Evolutionary conservation across 1,140 invertebrate genomes (phyloP).

Genomic region (Cyclina sinensis): DNA sequence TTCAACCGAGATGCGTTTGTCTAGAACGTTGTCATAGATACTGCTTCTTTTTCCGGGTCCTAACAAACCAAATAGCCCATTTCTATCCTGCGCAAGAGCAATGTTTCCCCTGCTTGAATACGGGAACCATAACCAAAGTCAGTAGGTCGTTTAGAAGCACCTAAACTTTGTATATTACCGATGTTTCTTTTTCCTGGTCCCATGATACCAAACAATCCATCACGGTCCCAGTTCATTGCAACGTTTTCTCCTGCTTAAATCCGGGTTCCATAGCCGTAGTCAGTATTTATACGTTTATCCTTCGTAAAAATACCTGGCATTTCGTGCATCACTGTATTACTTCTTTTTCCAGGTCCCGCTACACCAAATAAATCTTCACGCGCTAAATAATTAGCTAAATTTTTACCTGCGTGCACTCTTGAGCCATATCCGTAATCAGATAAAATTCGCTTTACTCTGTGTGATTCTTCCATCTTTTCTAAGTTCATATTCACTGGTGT

Average conservation of each 20-base stretch:
- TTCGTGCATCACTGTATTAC: neutral
- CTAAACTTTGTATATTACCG: too few species aligned
- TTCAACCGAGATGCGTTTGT: too few species aligned
- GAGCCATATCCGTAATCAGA: slow-evolving; percentile 15
- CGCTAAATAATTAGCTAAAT: neutral
- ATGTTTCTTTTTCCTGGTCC: slow-evolving; percentile 5
- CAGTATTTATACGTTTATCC: neutral
- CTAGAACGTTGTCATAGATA: too few species aligned
- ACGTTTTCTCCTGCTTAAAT: neutral
- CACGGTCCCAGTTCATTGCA: neutral
- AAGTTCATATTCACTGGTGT: neutral
- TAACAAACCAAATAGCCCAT: too few species aligned
- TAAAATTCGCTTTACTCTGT: neutral
- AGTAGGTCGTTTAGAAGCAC: too few species aligned
- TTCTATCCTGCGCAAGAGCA: too few species aligned
- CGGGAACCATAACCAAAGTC: too few species aligned
- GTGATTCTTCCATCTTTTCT: neutral
- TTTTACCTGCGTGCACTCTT: neutral
- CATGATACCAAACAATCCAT: neutral
- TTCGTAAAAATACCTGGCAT: neutral
- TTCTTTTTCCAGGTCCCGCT: neutral
- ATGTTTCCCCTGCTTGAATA: too few species aligned
- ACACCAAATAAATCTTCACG: neutral
- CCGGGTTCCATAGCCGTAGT: neutral
- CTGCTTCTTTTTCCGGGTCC: too few species aligned